Evolutionary conservation across 2,888 invertebrate species (phyloP), one percentile per base, ranked within the genome.

Genomic region (Selenia dentaria): DNA sequence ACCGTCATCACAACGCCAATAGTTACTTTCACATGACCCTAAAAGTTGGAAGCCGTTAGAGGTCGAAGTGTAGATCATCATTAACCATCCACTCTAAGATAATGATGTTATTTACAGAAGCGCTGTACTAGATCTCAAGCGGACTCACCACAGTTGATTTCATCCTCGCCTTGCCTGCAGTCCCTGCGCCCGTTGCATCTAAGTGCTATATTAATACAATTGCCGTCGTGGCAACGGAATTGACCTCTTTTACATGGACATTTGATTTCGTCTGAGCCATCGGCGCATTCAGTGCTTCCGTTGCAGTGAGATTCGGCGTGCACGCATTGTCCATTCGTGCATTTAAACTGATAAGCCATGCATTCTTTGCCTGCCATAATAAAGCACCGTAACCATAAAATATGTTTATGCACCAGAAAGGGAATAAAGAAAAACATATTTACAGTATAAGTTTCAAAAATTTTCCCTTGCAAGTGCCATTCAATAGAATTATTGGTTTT

Each of bases 261-360:
- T 56, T 73, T 70, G 34, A 38, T 56, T 68, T 90, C 90, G 47
- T 89, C 90, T 4, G 92, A 90, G 20, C 74, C 78, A 67, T 94
- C 92, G 44, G 67, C 56, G 69, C 93, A 93, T 62, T 93, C 92
- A 45, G 46, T 57, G 11, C 79, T 83, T 36, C 89, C 85, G 70
- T 94, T 92, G 79, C 92, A 92, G 50, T 83, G 64, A 40, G 86
- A 80, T 33, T 87, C 86, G 24, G 83, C 78, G 55, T 83, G 80
- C 58, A 94, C 91, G 83, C 94, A 94, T 68, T 91, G 83, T 73
- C 94, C 94, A 70, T 89, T 92, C 70, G 90, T 82, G 86, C 95
- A 95, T 68, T 92, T 90, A 92, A 93, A 94, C 72, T 88, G 71
- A 84, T 79, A 85, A 86, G 90, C 87, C 89, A 89, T 88, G 90